phyloP scores from a whole-genome alignment of 92 coral and sea anemone genomes.

The Epizoanthus ramosus region DNA sequence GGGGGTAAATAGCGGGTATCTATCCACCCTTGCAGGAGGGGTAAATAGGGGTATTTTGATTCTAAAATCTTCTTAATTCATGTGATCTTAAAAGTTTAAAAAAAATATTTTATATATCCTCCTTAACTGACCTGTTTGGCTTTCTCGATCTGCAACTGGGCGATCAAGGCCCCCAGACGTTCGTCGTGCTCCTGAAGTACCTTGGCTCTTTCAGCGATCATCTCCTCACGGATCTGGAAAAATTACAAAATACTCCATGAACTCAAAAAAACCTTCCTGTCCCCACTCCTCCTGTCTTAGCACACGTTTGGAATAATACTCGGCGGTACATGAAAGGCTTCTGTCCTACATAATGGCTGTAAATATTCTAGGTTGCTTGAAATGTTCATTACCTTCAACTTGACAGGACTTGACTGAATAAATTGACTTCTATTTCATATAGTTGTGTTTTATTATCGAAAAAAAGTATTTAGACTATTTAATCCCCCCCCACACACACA shows the following conservation, averaged over 20 bases:
- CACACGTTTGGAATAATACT: too few relatives aligned
- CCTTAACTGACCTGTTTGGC: conserved; percentile 84
- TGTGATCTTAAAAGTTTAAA: background rate
- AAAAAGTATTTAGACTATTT: too few relatives aligned
- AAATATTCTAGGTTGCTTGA: too few relatives aligned
- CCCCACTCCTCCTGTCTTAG: background rate
- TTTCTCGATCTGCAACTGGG: conserved; percentile 90
- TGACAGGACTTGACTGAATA: background rate
- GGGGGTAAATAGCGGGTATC: too few relatives aligned
- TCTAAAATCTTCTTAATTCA: background rate
- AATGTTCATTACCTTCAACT: too few relatives aligned
- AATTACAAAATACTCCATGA: background rate
- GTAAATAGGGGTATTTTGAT: too few relatives aligned
- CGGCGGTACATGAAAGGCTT: too few relatives aligned
- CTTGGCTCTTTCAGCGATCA: conserved; percentile 80
- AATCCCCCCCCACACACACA: background rate
- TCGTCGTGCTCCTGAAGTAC: conserved; percentile 88
- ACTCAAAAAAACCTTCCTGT: background rate
- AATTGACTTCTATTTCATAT: too few relatives aligned
- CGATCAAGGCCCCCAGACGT: conserved; percentile 86
- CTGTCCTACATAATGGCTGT: too few relatives aligned
- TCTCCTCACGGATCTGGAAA: conserved; percentile 84
- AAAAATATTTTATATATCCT: too few relatives aligned
- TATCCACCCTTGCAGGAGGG: too few relatives aligned
- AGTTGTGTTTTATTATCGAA: too few relatives aligned